These are phyloP conservation scores for Catajapyx aquilonaris DNA, from an alignment of 1,140 invertebrate genomes.

Conservation along the genomic window DNA sequence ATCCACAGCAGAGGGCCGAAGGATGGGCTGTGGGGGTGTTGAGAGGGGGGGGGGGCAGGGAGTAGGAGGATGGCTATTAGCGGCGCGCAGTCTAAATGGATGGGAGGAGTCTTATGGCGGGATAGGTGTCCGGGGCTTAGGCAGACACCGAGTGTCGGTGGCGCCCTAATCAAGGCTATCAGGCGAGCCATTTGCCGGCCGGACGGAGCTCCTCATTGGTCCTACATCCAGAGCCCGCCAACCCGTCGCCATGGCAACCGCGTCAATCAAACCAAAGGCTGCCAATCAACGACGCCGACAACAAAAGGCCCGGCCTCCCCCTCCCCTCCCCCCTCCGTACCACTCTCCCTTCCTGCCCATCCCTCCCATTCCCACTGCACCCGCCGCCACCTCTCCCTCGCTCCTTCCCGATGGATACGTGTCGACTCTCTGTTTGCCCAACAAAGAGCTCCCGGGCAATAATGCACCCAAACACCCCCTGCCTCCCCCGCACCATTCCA, in stretches of 20 bases:
- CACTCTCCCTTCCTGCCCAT: too few species aligned
- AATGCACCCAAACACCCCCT: too few species aligned
- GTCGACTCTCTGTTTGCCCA: too few species aligned
- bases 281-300: constrained; percentile 3
- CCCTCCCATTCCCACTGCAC: too few species aligned
- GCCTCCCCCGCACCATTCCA: too few species aligned
- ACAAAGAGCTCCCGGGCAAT: too few species aligned
- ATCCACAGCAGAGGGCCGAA: not conserved
- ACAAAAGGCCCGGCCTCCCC: too few species aligned
- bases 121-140: constrained; percentile 9
- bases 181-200: constrained; percentile 6
- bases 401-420: too few species aligned
- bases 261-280: constrained; percentile 4
- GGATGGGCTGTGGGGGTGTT: not conserved
- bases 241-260: constrained; percentile 2
- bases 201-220: constrained; percentile 4
- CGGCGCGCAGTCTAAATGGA: not conserved
- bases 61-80: not conserved
- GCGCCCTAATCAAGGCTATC: constrained; percentile 8
- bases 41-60: not conserved
- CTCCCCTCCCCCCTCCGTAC: too few species aligned
- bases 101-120: constrained; percentile 6
- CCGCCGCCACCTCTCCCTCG: too few species aligned
- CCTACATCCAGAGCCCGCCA: constrained; percentile 2
- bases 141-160: constrained; percentile 8